These are phyloP conservation scores for Oscheius sp. DNA, from an alignment of 2,888 invertebrate genomes.

Conservation along the genomic window DNA sequence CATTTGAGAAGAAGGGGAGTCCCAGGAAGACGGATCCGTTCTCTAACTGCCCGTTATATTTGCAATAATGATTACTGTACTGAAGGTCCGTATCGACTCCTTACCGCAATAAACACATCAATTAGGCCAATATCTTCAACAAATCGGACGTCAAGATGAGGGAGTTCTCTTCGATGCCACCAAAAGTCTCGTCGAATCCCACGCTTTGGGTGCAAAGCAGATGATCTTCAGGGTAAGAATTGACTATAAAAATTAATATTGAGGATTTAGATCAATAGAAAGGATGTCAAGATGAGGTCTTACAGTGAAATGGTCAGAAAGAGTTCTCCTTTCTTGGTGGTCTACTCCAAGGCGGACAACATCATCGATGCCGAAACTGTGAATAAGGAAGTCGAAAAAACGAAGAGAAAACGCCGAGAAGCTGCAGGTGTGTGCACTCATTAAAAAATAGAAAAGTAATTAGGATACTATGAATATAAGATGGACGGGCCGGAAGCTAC, in stretches of 20 bases:
- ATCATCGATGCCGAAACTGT: conserved; percentile 49
- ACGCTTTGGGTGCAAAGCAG: conserved; percentile 50
- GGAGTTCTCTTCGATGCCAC: conserved; percentile 55
- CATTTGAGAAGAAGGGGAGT: conserved; percentile 43
- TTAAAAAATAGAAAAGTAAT: neutral
- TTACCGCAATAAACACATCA: neutral
- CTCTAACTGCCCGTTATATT: conserved; percentile 48
- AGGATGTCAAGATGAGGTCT: conserved; percentile 52
- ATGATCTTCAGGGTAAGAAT: conserved; percentile 39
- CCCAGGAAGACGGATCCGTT: conserved; percentile 41
- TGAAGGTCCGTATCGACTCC: neutral
- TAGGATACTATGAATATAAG: conserved; percentile 32
- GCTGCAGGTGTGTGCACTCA: neutral
- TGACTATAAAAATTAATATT: neutral
- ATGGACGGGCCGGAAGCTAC: neutral
- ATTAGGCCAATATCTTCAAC: conserved; percentile 35
- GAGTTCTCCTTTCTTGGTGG: conserved; percentile 52
- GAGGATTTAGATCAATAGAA: conserved; percentile 45
- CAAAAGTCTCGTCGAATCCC: conserved; percentile 49
- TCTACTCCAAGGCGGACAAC: conserved; percentile 53
- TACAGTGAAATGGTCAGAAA: conserved; percentile 54
- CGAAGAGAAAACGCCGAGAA: conserved; percentile 44
- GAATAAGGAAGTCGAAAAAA: conserved; percentile 41
- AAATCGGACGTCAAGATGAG: conserved; percentile 21
- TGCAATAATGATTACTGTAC: conserved; percentile 55